Percentiles rank a stretch among this genome's conserved stretches.
phyloP scores from a whole-genome alignment of 2,113 vertebrate species.

The Campylorhamphus procurvoides region DNA sequence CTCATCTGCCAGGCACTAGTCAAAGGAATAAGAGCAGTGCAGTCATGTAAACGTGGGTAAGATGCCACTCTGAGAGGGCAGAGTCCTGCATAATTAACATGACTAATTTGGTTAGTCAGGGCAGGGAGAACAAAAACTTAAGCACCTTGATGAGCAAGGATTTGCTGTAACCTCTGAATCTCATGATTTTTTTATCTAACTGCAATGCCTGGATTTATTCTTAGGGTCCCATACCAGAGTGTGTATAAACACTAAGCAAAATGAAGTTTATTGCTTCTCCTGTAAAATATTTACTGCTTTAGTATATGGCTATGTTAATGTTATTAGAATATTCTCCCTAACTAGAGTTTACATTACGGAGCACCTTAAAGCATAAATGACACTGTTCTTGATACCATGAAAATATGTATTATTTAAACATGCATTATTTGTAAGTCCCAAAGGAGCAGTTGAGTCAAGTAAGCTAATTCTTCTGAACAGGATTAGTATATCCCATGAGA shows the following conservation, averaged over 20 bases:
- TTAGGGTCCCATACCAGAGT: not conserved
- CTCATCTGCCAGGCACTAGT: not conserved
- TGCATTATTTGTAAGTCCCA: conserved; percentile 50
- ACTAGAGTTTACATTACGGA: conserved; percentile 5
- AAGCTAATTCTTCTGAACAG: conserved; percentile 56
- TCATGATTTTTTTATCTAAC: not conserved
- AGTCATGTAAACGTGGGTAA: not conserved
- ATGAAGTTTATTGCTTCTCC: not conserved
- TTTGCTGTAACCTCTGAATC: not conserved
- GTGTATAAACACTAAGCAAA: not conserved
- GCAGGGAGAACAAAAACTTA: not conserved
- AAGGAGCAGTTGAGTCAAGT: conserved; percentile 39
- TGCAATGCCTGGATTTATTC: not conserved
- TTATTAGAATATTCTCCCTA: conserved; percentile 33
- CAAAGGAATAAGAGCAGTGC: not conserved
- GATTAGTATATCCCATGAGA: conserved; percentile 56
- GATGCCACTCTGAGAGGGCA: fast-evolving
- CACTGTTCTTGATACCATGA: conserved; percentile 21
- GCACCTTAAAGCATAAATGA: conserved; percentile 38
- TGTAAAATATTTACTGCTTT: not conserved
- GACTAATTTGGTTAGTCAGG: not conserved
- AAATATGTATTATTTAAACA: not conserved
- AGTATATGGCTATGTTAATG: not conserved
- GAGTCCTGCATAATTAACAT: not conserved
- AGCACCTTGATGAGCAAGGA: not conserved